Percentiles rank a stretch among this genome's conserved stretches.
Conservation (phyloP, 2,113 vertebrate species). For the Zosterops hypoxanthus region DNA sequence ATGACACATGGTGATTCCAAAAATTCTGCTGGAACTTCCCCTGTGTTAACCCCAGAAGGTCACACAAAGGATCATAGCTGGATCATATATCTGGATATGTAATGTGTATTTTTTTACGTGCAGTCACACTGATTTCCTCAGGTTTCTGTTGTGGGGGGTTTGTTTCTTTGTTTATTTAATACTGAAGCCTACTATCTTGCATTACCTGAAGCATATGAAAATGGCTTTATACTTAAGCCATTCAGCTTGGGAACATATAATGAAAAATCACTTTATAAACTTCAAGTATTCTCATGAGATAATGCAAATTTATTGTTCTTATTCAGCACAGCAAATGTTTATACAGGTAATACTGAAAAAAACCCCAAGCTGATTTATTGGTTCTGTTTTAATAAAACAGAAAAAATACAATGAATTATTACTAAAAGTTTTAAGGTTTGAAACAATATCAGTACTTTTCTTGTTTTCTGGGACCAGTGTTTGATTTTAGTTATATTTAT, state of each 20-base stretch:
- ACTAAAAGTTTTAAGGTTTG: neutral
- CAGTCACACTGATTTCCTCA: neutral
- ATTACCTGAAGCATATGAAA: neutral
- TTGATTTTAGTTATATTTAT: neutral
- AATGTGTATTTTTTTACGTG: neutral
- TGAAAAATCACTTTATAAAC: neutral
- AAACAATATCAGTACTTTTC: neutral
- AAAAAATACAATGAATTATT: neutral
- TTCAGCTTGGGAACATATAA: neutral
- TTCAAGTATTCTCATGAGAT: neutral
- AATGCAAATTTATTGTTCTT: neutral
- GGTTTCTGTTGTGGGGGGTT: neutral
- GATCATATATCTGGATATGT: neutral
- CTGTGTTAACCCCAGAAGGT: neutral
- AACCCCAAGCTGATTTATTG: neutral
- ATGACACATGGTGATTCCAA: neutral
- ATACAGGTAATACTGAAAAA: neutral
- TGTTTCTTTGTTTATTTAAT: neutral
- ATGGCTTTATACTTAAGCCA: neutral
- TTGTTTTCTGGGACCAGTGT: neutral
- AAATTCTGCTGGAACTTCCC: neutral
- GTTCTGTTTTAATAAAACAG: neutral
- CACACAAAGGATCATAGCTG: neutral
- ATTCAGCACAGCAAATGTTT: neutral
- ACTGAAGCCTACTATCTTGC: neutral